Conservation (phyloP, 2,113 vertebrate species). For the Platanista minor region DNA sequence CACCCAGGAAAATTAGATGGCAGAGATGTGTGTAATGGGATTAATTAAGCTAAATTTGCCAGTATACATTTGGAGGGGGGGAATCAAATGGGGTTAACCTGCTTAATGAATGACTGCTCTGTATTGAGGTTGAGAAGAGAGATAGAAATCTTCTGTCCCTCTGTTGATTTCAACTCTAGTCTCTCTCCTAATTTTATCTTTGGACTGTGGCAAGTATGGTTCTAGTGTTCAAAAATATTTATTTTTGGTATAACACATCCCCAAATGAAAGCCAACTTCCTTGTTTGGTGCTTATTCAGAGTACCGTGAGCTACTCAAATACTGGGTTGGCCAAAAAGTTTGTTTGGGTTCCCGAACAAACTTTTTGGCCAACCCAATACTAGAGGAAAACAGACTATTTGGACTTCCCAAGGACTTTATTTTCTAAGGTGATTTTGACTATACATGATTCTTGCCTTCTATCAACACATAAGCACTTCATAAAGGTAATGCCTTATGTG, state of each 20-base stretch:
- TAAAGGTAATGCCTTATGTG: background rate
- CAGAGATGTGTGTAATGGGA: background rate
- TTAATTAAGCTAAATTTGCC: background rate
- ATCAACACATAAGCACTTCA: background rate
- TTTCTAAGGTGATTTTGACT: background rate
- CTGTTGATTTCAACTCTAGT: background rate
- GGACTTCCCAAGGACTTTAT: background rate
- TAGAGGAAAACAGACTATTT: background rate
- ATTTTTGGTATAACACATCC: background rate
- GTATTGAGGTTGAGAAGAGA: background rate
- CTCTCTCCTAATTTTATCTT: background rate
- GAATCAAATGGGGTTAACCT: background rate
- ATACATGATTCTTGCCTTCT: background rate
- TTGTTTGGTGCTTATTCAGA: conserved; percentile 1
- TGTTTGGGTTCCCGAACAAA: too few species aligned
- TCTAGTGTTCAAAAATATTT: background rate
- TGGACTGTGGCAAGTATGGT: background rate
- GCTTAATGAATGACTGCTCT: background rate
- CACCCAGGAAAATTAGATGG: background rate
- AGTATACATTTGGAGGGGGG: background rate
- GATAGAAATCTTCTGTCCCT: background rate
- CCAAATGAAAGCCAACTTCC: background rate
- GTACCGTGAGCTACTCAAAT: background rate
- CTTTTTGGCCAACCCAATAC: background rate
- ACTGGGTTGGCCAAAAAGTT: too few species aligned